Conservation (phyloP, 1,140 invertebrate genomes). For the Drosophila arizonae region DNA sequence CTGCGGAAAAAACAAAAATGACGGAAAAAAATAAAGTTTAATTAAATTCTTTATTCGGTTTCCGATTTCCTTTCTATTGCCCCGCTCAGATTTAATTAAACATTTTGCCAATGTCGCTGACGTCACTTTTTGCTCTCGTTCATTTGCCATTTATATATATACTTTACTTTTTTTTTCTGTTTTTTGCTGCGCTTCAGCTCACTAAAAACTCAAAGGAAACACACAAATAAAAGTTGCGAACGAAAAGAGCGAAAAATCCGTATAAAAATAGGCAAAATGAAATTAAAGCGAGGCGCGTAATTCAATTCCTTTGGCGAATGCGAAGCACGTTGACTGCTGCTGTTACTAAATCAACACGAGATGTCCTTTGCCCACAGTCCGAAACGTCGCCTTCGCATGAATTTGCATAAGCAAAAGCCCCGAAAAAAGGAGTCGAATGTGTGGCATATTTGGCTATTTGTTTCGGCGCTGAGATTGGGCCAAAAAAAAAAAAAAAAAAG, state of each 20-base stretch:
- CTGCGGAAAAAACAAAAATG: conserved; percentile 23
- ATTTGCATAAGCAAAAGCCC: conserved; percentile 48
- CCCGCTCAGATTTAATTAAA: conserved; percentile 71
- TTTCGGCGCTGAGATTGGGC: conserved; percentile 33
- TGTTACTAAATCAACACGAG: conserved; percentile 72
- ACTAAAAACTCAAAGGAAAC: conserved; percentile 27
- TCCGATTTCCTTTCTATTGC: conserved; percentile 60
- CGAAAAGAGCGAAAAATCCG: conserved; percentile 38
- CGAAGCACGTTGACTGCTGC: conserved; percentile 55
- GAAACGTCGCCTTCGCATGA: conserved; percentile 18
- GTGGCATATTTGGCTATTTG: conserved; percentile 57
- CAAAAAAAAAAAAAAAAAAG: neutral
- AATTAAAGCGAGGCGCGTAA: conserved; percentile 54
- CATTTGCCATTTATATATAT: conserved; percentile 5
- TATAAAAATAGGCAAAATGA: conserved; percentile 16
- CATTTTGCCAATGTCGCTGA: conserved; percentile 55
- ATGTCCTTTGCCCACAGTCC: conserved; percentile 45
- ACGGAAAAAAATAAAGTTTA: conserved; percentile 59
- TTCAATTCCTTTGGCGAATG: conserved; percentile 69
- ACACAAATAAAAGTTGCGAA: conserved; percentile 24
- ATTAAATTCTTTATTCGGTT: conserved; percentile 75
- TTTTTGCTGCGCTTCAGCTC: conserved; percentile 29
- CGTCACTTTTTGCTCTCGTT: too few species aligned
- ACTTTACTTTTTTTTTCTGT: conserved; percentile 39
- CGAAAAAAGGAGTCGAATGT: conserved; percentile 11